Percentiles rank a stretch among this genome's conserved stretches.
Conservation (phyloP, 2,797 vertebrate species). For the Denticeps clupeoides region DNA sequence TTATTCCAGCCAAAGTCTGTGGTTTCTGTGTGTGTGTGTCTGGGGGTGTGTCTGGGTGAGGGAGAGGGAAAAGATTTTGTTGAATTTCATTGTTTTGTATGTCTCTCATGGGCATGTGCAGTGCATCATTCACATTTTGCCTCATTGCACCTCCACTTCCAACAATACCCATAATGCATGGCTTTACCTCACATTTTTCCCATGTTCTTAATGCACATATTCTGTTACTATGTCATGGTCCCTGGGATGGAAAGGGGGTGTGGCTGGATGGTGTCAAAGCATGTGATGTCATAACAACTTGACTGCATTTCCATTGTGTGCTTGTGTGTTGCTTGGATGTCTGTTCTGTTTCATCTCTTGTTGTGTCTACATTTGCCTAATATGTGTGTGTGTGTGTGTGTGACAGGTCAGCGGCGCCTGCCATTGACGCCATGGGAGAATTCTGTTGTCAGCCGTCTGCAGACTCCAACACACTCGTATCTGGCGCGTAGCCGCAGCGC, state of each 20-base stretch:
- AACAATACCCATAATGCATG: too few species aligned
- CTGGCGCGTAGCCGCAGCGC: slow-evolving; percentile 91
- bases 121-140: too few species aligned
- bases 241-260: not conserved
- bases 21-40: too few species aligned
- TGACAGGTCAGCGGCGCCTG: slow-evolving; percentile 71
- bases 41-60: too few species aligned
- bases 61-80: not conserved
- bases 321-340: not conserved
- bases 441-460: slow-evolving; percentile 83
- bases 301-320: not conserved
- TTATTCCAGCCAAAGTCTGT: not conserved
- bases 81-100: not conserved
- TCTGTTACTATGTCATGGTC: too few species aligned
- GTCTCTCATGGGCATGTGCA: too few species aligned
- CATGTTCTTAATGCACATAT: too few species aligned
- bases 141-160: too few species aligned
- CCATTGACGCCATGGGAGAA: slow-evolving; percentile 88
- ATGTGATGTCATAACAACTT: not conserved
- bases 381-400: slow-evolving; percentile 20
- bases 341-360: not conserved
- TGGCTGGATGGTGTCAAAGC: not conserved
- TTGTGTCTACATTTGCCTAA: slow-evolving; percentile 13
- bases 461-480: slow-evolving; percentile 92
- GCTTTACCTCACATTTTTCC: too few species aligned